These are phyloP conservation scores for Diplodus sargus DNA, from an alignment of 2,797 vertebrate genomes.

Conservation along the genomic window DNA sequence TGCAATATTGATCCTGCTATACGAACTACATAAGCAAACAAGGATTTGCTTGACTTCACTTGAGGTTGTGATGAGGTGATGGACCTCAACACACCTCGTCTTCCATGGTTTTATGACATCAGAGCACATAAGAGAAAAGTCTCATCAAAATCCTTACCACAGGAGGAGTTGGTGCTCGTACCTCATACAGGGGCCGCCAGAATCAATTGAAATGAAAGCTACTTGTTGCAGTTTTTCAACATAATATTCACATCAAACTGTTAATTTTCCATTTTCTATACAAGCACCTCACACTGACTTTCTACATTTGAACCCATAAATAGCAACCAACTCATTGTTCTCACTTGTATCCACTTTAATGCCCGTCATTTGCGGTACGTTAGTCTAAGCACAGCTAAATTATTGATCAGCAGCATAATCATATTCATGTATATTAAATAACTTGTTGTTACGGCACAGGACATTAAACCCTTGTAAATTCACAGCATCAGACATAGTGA, in stretches of 20 bases:
- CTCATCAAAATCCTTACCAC: too few relatives aligned
- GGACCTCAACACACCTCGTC: too few relatives aligned
- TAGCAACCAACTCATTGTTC: neutral
- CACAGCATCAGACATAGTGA: neutral
- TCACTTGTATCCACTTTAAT: neutral
- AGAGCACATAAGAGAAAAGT: too few relatives aligned
- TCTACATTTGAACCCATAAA: neutral
- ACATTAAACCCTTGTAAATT: neutral
- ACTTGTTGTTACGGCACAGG: neutral
- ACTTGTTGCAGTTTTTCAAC: neutral
- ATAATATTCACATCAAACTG: neutral
- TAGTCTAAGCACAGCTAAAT: neutral
- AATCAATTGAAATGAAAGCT: too few relatives aligned
- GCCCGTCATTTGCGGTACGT: neutral
- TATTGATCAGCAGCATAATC: neutral
- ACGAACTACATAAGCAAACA: too few relatives aligned
- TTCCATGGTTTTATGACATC: too few relatives aligned
- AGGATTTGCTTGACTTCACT: too few relatives aligned
- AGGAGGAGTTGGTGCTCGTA: too few relatives aligned
- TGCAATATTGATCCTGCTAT: too few relatives aligned
- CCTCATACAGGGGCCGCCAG: too few relatives aligned
- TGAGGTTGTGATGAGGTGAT: too few relatives aligned
- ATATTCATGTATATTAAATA: neutral
- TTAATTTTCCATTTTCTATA: conserved; percentile 6
- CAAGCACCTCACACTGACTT: neutral